Base-by-base conservation (phyloP, 2,113 vertebrate species). In the Erythrolamprus reginae region DNA sequence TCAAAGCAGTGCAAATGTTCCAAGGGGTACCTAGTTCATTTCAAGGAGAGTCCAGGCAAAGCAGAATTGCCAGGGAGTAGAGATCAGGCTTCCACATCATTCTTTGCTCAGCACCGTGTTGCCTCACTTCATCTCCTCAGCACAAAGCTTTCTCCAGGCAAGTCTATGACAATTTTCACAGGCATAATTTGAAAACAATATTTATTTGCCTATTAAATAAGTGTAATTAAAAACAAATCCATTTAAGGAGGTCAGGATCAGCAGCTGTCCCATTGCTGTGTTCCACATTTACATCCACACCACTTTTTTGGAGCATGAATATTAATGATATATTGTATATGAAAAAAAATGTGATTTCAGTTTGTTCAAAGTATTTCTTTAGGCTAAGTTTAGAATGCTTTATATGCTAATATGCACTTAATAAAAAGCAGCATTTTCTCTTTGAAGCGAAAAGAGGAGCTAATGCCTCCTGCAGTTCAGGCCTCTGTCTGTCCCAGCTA, bases 381-480 rank as follows among this genome's bases (percentile, higher is more conserved):
- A 47, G 65, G 51, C 50, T 48, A 90, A 42, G 65, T 87, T 87
- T 87, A 45, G 61, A 5, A 56, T 87, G 85, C 10, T 90, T 90
- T 82, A 87, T 90, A 87, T 87, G 65, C 65, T 82, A 90, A 90
- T 87, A 82, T 17, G 33, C 45, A 82, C 61, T 87, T 77, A 87
- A 21, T 50, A 24, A 51, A 51, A 90, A 90, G 90, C 65, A 87
- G 51, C 10, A 56, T 5, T 82, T 87, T 33, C 28, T 9, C 61
- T 90, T 82, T 87, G 84, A 90, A 87, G 65, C 65, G 47, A 70
- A 28, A 51, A 87, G 51, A 48, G 51, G 42, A 88, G 65, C 65
- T 56, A 82, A 82, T 87, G 65, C 26, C 2, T 88, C 45, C 61
- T 91, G 85, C 58, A 26, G 48, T 88, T 5, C 28, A 55, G 42